Evolutionary conservation across 2,888 invertebrate species (phyloP), one percentile per base, ranked within the genome.

Genomic region (Cartodere bifasciata): DNA sequence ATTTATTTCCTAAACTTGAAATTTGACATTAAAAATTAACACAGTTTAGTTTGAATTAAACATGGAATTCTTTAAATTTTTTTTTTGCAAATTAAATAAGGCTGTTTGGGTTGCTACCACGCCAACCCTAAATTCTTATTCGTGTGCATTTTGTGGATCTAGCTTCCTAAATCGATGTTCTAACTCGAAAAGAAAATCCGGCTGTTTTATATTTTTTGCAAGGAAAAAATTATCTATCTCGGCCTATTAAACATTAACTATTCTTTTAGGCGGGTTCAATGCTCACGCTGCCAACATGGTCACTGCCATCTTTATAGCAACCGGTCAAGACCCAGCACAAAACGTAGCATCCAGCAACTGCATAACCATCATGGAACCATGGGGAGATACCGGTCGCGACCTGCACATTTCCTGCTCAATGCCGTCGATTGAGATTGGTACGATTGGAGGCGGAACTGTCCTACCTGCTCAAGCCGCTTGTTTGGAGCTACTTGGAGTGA

Each of bases 261-360:
- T 43, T n/a, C n/a, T n/a, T 44, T 24, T 22, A 52, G 52, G 53
- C 11, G 55, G 55, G n/a, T 54, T 50, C 51, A 97, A 97, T 56
- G 95, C 95, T 0, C 97, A 97, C 57, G 92, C 95, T 0, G 92
- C 97, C 0, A 97, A 97, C 56, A 82, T 95, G 65, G 94, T 97
- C 2, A 90, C 95, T 0, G 95, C 97, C 7, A 81, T 97, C 16
- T 97, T 80, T 53, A 83, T 95, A 38, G 95, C 97, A 0, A 92
- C 94, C 5, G 97, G 97, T 2, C 94, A 95, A 68, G 97, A 97
- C 63, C 90, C 92, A 3, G 97, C 95, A 0, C 95, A 97, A 62
- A 90, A 87, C 52, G 83, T 95, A 0, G 80, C 82, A 0, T 94
- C 92, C 50, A 87, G 90, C 50, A 90, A 90, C 56, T 97, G 97